Conservation (phyloP, 2,113 vertebrate species). For the Mystacornis crossleyi region DNA sequence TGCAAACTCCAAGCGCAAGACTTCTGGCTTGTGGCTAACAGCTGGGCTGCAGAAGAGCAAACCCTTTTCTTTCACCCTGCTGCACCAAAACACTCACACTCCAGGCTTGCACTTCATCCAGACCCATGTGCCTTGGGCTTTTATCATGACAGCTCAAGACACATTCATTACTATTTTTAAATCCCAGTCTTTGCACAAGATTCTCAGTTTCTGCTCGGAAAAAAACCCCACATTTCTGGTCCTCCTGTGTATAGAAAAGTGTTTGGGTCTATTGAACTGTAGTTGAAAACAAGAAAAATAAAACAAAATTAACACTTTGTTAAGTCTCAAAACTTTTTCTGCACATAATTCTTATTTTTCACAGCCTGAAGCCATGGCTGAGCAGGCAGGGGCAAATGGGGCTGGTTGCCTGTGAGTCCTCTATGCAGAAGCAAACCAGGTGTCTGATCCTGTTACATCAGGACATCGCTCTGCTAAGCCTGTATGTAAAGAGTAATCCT, state of each 20-base stretch:
- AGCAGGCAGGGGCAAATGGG: background rate
- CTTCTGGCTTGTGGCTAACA: background rate
- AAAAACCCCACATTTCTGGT: background rate
- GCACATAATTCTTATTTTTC: background rate
- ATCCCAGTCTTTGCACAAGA: background rate
- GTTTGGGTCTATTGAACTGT: background rate
- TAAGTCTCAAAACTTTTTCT: background rate
- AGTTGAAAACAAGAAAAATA: background rate
- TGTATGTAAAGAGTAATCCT: background rate
- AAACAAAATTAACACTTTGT: background rate
- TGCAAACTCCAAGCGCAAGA: background rate
- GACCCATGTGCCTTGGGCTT: background rate
- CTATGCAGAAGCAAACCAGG: background rate
- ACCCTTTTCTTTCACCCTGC: background rate
- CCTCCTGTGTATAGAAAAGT: background rate
- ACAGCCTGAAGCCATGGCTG: background rate
- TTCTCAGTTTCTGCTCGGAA: background rate
- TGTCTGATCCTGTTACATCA: conserved; percentile 9
- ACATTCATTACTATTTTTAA: background rate
- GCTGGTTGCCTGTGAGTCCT: background rate
- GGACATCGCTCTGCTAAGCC: background rate
- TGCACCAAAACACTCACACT: background rate
- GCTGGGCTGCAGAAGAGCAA: background rate
- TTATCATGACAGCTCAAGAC: background rate
- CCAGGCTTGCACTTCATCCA: background rate